Conservation (phyloP, 2,888 invertebrate species). For the Drosophila basisetae region DNA sequence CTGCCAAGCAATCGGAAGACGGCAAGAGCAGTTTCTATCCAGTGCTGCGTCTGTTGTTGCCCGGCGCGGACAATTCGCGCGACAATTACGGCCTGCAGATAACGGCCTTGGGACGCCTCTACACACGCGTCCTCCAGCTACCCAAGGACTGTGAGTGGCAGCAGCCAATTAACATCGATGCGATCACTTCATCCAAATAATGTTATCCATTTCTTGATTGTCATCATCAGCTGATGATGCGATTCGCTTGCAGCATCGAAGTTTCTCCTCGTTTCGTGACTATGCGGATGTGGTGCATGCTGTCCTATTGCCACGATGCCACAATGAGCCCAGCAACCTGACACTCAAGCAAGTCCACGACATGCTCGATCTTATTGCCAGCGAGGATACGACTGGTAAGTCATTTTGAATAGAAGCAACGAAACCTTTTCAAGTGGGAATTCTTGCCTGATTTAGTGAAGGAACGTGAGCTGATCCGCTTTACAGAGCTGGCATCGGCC, state of each 20-base stretch:
- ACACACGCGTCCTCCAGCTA: slow-evolving; percentile 91
- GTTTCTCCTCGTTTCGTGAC: slow-evolving; percentile 86
- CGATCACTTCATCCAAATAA: background rate
- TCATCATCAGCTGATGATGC: slow-evolving; percentile 85
- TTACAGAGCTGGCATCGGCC: slow-evolving; percentile 89
- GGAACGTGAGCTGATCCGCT: slow-evolving; percentile 88
- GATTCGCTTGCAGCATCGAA: slow-evolving; percentile 70
- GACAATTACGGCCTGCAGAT: slow-evolving; percentile 94
- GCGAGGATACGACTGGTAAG: slow-evolving; percentile 88
- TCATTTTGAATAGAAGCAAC: slow-evolving; percentile 60
- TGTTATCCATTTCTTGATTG: background rate
- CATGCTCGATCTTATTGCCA: slow-evolving; percentile 91
- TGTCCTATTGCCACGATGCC: slow-evolving; percentile 88
- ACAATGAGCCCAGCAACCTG: slow-evolving; percentile 85
- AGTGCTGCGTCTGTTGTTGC: slow-evolving; percentile 91
- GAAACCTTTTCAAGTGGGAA: background rate
- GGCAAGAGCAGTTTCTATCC: slow-evolving; percentile 88
- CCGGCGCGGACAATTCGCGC: slow-evolving; percentile 91
- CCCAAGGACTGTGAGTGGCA: slow-evolving; percentile 87
- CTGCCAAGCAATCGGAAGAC: slow-evolving; percentile 57
- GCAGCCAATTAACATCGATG: background rate
- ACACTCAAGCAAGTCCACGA: slow-evolving; percentile 90
- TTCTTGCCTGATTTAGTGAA: slow-evolving; percentile 76
- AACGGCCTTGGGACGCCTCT: slow-evolving; percentile 88
- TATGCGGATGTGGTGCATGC: slow-evolving; percentile 92